Evolutionary conservation across 2,888 invertebrate genomes (phyloP), one percentile per base, ranked within the genome.

Genomic region (Pilophorus perplexus): DNA sequence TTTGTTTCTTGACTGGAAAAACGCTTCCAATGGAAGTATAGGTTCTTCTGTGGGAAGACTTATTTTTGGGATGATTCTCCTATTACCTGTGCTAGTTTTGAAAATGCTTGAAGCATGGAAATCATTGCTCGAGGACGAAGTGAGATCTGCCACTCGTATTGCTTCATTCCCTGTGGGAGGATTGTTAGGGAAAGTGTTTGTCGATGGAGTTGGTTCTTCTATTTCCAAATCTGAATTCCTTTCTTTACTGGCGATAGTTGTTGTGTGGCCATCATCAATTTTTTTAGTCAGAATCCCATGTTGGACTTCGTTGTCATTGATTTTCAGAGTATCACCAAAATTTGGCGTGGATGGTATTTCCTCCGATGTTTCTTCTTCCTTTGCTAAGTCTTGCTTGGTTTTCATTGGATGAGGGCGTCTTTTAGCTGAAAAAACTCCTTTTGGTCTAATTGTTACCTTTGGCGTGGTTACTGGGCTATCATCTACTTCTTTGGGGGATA

Each of bases 41-140:
- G 89, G 89, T 74, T 89, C 88, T 71, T 89, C 89, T 0, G 89
- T 88, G 1, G 86, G 84, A 76, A 89, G 84, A 20, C 87, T 87
- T 72, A 89, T 86, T 73, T 87, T 85, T 73, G 82, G 83, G 2
- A 85, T 84, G 73, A 86, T 83, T 72, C 84, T 79, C 70, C 87
- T 80, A 71, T 83, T 85, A 1, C 80, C 80, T 0, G 81, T 79
- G 1, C 85, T 81, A 12, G 59, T 83, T 76, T 87, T 87, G 75
- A 87, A 87, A 78, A 85, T 80, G 2, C 86, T 86, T 0, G 86
- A 84, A n/a, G 83, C 85, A 71, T 85, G 83, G 73, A 86, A 86
- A 66, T 87, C 83, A 70, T 86, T 86, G 71, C 87, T 86, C 0
- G 86, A 85, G 0, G 88, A 87, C 64, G 86, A 81, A 2, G 88